Base-by-base conservation (phyloP, 2,888 invertebrate genomes). In the Melanargia galathea region DNA sequence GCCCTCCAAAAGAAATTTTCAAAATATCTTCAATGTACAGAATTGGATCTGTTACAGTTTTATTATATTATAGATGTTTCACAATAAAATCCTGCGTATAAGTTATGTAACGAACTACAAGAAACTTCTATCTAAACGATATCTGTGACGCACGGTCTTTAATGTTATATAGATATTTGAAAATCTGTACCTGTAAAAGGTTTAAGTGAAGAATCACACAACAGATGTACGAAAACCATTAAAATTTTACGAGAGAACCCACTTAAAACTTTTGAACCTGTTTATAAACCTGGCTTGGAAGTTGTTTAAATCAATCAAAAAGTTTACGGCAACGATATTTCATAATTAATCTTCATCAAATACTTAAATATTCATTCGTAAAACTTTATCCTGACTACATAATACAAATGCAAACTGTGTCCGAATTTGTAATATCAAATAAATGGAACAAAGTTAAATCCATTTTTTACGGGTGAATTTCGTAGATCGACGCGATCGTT, bases 321-420 rank as follows among this genome's bases (percentile, higher is more conserved):
- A 70, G 63, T 67, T 67, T 51, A n/a, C 52, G 43, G 54, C 55
- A 60, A 57, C 64, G 45, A 61, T 68, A 63, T 62, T 66, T 67
- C 49, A 66, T 62, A 68, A 71, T 71, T 64, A 70, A 71, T 71
- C 69, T 71, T 67, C 66, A 68, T 71, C 61, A 65, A 51, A 55
- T 57, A 58, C 40, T 22, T 49, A 58, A 64, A 65, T 56, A 59
- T 64, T 67, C 46, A 62, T 65, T 67, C 61, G 51, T 43, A 38
- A 60, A 68, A 67, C 63, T 65, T 67, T 64, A 60, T 38, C 46
- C 1, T 43, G 46, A 38, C 57, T 55, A 62, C 48, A 62, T 26
- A 52, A 62, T n/a, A 55, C 63, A 57, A 45, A 65, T 60, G 56
- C 61, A 61, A 57, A 63, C 51, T 58, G 30, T 40, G 49, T 54